Conservation (phyloP, 2,888 invertebrate genomes). For the Thymelicus acteon region DNA sequence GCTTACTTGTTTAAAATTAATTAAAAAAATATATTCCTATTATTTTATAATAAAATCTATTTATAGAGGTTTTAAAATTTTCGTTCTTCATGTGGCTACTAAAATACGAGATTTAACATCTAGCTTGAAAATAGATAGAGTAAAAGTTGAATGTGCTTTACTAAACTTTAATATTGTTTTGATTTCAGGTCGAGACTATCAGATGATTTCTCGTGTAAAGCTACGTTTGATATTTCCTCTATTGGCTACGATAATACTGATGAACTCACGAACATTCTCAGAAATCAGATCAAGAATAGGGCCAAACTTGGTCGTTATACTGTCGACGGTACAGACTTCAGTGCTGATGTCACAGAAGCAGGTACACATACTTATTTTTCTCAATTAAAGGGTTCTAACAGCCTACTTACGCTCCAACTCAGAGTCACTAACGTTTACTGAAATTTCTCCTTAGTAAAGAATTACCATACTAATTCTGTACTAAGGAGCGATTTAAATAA, state of each 20-base stretch:
- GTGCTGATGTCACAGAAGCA: conserved; percentile 67
- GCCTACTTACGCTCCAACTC: too few species aligned
- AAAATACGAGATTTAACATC: too few species aligned
- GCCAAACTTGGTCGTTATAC: conserved; percentile 81
- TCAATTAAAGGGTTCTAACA: background rate
- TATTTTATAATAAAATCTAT: too few species aligned
- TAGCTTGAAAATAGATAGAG: too few species aligned
- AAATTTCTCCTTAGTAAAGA: too few species aligned
- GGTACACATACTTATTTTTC: conserved; percentile 49
- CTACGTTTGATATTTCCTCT: conserved; percentile 88
- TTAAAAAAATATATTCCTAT: too few species aligned
- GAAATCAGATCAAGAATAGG: conserved; percentile 81
- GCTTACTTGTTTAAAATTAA: too few species aligned
- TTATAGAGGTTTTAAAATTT: too few species aligned
- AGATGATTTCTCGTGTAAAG: conserved; percentile 86
- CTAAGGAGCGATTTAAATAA: too few species aligned
- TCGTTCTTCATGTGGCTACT: too few species aligned
- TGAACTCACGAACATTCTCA: conserved; percentile 78
- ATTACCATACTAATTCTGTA: too few species aligned
- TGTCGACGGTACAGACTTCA: conserved; percentile 86
- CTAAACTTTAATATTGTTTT: background rate
- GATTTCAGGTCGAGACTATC: conserved; percentile 78
- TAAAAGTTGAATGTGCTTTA: background rate
- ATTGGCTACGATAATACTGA: conserved; percentile 82
- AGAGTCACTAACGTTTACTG: too few species aligned